Base-by-base conservation (phyloP, 2,113 vertebrate species). In the Toxotes chatareus region DNA sequence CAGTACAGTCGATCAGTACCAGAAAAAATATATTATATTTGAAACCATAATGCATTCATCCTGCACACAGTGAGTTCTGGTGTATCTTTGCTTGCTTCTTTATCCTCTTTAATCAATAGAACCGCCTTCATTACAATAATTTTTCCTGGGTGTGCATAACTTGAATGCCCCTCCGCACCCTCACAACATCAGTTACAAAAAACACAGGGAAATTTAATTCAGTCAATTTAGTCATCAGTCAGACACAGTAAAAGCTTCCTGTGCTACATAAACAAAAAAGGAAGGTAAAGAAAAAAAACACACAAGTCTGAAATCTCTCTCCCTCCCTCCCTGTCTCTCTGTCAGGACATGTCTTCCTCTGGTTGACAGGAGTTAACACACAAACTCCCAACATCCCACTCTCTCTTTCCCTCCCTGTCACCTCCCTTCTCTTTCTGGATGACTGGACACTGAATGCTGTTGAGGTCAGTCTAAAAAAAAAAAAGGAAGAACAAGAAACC, bases 281-380 rank as follows among this genome's bases (percentile, higher is more conserved):
- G 42, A 44, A 44, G 12, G 42, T 44, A 44, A 44, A 44, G 10
- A 44, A 44, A 27, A 13, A 11, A 11, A 11, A 11, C 42, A 11
- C 42, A 44, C 0, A 44, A 44, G 42, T 44, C 42, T 12, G 42
- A 44, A 44, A 44, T 12, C 10, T 44, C 42, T 44, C 42, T 44
- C 42, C 42, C 10, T 44, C 42, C 42, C 42, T 62, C 72, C 11
- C 47, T 34, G 21, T 55, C 27, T 63, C 23, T 61, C 75, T 44
- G 62, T 84, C 74, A 79, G 8, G 61, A 73, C 63, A 36, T 34
- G 62, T 80, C 40, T 53, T 31, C 53, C 21, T 86, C 72, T 59
- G 34, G 76, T n/a, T 79, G 75, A 82, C 79, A 67, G 60, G 53
- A 82, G 9, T 62, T 17, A 57, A 79, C 71, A 47, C 27, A 47